Evolutionary conservation across 23 tunicate species (phyloP).

Genomic region (Diplosoma virens): DNA sequence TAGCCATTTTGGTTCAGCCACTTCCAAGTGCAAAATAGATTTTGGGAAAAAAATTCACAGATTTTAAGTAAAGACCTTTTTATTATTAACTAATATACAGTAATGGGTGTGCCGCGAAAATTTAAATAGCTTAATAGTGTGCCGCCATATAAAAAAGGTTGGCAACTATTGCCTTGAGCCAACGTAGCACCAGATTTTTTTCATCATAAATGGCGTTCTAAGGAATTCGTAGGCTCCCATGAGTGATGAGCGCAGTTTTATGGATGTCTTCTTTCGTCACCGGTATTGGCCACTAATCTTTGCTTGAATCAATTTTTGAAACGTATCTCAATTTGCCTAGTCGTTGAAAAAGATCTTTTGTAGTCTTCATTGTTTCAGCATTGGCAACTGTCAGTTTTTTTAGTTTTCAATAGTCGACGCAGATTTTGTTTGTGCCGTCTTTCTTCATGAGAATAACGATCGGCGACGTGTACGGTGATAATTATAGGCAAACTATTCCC

Average conservation of each 20-base stretch:
- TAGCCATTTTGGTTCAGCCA: too few relatives aligned
- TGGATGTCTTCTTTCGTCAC: not conserved
- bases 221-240: too few relatives aligned
- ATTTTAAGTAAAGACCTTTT: too few relatives aligned
- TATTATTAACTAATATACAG: too few relatives aligned
- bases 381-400: slow-evolving; percentile 19
- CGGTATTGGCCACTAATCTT: slow-evolving; percentile 13
- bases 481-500: not conserved
- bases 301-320: not conserved
- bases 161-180: too few relatives aligned
- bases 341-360: not conserved
- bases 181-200: too few relatives aligned
- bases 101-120: too few relatives aligned
- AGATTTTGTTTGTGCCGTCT: slow-evolving; percentile 20
- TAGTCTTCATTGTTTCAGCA: slow-evolving; percentile 27
- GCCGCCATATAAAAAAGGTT: too few relatives aligned
- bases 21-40: too few relatives aligned
- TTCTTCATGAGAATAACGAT: slow-evolving; percentile 33
- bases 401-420: slow-evolving; percentile 35
- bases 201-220: too few relatives aligned
- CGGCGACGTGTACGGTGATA: slow-evolving; percentile 10
- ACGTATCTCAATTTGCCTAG: not conserved
- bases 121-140: too few relatives aligned
- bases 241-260: slow-evolving; percentile 9
- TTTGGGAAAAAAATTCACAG: too few relatives aligned